Evolutionary conservation across 2,888 invertebrate species (phyloP).

Genomic region (Melipona bicolor): DNA sequence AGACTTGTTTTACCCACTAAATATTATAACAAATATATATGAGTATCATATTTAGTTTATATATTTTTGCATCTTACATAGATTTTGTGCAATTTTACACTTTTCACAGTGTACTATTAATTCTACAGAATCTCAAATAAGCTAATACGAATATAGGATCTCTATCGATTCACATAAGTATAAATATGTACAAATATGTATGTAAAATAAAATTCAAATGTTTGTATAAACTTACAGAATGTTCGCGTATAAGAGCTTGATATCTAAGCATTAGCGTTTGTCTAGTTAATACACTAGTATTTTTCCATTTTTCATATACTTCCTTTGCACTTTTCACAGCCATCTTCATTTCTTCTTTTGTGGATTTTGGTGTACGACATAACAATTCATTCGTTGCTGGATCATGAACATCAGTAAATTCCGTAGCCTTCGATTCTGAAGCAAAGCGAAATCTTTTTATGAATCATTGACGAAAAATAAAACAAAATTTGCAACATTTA

Average conservation of each 20-base stretch:
- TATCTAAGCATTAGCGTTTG: slow-evolving; percentile 96
- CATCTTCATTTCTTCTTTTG: slow-evolving; percentile 93
- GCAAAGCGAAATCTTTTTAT: slow-evolving; percentile 22
- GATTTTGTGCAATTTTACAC: no score
- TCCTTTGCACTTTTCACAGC: slow-evolving; percentile 95
- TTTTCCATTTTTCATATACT: slow-evolving; percentile 92
- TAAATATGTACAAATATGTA: not conserved
- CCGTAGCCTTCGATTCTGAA: slow-evolving; percentile 94
- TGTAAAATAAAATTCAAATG: not conserved
- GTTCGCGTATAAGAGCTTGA: slow-evolving; percentile 82
- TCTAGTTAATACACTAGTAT: slow-evolving; percentile 95
- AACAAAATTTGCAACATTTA: not conserved
- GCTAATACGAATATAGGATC: no score
- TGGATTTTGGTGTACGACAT: slow-evolving; percentile 94
- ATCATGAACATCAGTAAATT: slow-evolving; percentile 98
- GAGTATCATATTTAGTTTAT: no score
- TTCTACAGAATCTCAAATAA: no score
- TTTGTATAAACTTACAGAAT: slow-evolving; percentile 80
- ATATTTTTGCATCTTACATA: no score
- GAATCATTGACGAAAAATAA: not conserved
- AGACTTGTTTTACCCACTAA: no score
- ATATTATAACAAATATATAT: no score
- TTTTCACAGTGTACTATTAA: no score
- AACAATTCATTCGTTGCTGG: slow-evolving; percentile 96
- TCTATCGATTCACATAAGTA: no score